phyloP scores from a whole-genome alignment of 2,797 vertebrate genomes.

The Siniperca obscura region DNA sequence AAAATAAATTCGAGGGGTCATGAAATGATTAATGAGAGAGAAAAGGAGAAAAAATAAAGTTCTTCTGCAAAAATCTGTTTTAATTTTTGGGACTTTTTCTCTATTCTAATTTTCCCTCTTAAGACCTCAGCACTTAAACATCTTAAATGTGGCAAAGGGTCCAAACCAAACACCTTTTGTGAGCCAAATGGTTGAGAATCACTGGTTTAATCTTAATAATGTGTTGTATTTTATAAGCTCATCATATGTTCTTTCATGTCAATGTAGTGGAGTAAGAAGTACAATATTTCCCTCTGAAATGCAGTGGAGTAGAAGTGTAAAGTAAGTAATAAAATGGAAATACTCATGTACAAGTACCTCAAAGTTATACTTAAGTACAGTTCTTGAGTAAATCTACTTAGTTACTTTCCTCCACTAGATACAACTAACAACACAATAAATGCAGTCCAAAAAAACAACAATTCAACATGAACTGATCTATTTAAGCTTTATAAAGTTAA shows the following conservation, averaged over 20 bases:
- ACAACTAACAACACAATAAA: neutral
- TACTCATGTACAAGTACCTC: neutral
- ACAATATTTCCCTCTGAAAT: neutral
- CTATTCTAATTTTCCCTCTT: neutral
- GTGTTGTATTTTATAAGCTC: neutral
- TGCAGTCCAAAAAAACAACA: neutral
- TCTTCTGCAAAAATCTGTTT: no score
- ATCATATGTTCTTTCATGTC: neutral
- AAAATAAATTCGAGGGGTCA: neutral
- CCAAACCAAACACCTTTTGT: neutral
- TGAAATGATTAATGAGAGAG: neutral
- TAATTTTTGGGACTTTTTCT: neutral
- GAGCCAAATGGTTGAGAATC: neutral
- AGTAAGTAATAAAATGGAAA: neutral
- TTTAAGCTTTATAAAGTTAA: neutral
- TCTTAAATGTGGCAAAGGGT: neutral
- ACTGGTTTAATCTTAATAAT: neutral
- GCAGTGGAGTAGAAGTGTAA: no score
- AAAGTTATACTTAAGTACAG: neutral
- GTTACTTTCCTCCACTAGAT: neutral
- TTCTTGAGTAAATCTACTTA: neutral
- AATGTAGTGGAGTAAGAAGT: neutral
- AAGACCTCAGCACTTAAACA: neutral
- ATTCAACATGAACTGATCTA: neutral
- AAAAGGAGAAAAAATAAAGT: neutral